Percentiles rank a stretch among this genome's conserved stretches.
Conservation (phyloP, 2,888 invertebrate species). For the Anoncus sp. region DNA sequence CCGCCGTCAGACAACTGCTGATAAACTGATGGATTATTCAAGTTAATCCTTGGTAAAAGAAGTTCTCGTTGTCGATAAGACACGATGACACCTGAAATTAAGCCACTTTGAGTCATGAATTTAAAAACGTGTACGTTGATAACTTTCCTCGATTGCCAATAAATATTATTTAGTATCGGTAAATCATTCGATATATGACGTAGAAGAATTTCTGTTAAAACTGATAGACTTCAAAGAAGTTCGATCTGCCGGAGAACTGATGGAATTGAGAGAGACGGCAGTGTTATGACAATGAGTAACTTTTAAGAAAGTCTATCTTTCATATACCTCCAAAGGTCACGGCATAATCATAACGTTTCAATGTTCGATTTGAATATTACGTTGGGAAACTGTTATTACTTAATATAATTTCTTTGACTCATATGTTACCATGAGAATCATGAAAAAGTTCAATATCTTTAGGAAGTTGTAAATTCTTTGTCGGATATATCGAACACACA, state of each 20-base stretch:
- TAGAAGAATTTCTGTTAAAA: too few relatives aligned
- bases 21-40: slow-evolving; percentile 43
- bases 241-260: too few relatives aligned
- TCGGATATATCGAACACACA: background rate
- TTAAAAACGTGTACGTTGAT: too few relatives aligned
- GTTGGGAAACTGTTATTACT: background rate
- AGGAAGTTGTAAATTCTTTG: background rate
- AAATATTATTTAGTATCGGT: too few relatives aligned
- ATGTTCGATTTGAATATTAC: background rate
- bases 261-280: too few relatives aligned
- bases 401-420: background rate
- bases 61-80: slow-evolving; percentile 11
- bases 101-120: background rate
- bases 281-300: too few relatives aligned
- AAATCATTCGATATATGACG: too few relatives aligned
- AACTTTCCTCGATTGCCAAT: too few relatives aligned
- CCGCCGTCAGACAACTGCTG: slow-evolving; percentile 43
- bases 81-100: slow-evolving; percentile 25
- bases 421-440: background rate
- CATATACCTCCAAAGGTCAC: too few relatives aligned
- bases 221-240: too few relatives aligned
- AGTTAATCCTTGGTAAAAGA: slow-evolving; percentile 12
- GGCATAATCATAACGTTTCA: too few relatives aligned
- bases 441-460: background rate
- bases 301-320: too few relatives aligned